A percentile compares a stretch with the other conserved stretches of the same genome.
Evolutionary conservation across 2,888 invertebrate genomes (phyloP).

Genomic region (Tupiocoris notatus): DNA sequence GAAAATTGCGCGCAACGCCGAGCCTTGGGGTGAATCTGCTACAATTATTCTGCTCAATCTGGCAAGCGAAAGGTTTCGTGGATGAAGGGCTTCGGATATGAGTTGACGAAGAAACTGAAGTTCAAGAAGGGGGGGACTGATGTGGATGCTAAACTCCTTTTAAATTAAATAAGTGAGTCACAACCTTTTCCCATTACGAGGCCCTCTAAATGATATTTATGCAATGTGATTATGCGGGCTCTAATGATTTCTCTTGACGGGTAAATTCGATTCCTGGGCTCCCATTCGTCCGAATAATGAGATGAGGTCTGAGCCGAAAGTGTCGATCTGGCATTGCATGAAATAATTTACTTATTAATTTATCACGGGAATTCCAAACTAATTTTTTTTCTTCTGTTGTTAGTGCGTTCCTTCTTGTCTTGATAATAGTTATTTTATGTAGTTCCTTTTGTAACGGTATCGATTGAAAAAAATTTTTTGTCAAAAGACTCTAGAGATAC

Average conservation of each 20-base stretch:
- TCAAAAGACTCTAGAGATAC: too few relatives aligned
- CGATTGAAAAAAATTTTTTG: too few relatives aligned
- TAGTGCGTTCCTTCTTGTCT: too few relatives aligned
- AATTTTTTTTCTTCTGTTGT: too few relatives aligned
- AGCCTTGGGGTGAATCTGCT: neutral
- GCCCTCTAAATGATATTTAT: constrained; percentile 30
- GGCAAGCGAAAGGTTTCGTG: neutral
- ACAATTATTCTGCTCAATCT: constrained; percentile 32
- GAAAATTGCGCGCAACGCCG: constrained; percentile 16
- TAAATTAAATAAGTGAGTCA: constrained; percentile 33
- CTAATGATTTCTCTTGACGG: constrained; percentile 28
- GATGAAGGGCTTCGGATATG: neutral
- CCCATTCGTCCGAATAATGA: neutral
- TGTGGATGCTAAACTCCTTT: neutral
- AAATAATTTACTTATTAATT: too few relatives aligned
- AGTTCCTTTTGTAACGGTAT: too few relatives aligned
- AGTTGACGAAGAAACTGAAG: neutral
- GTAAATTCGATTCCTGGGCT: constrained; percentile 1
- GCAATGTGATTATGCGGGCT: constrained; percentile 30
- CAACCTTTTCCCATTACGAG: constrained; percentile 34
- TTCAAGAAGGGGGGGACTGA: neutral
- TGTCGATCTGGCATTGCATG: too few relatives aligned
- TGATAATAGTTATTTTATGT: too few relatives aligned
- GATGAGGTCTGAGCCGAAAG: too few relatives aligned
- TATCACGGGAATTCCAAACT: too few relatives aligned